Evolutionary conservation across 2,888 invertebrate species (phyloP).

Genomic region (Ommatoiulus sabulosus): DNA sequence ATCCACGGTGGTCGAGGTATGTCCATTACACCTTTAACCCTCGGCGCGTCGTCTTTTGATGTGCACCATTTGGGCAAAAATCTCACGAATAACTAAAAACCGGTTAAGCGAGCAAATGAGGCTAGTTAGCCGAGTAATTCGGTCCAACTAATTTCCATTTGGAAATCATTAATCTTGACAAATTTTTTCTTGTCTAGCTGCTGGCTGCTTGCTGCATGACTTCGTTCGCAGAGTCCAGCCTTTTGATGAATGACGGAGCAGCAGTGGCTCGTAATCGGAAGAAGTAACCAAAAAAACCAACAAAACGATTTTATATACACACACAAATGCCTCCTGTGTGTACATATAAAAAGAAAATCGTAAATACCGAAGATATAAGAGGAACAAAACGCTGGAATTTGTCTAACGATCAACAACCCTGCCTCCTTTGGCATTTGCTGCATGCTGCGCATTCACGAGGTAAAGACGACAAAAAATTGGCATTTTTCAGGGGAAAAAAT

Average conservation of each 20-base stretch:
- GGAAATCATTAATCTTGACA: constrained; percentile 5
- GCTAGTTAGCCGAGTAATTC: neutral
- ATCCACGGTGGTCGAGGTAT: neutral
- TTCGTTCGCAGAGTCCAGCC: neutral
- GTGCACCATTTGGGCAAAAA: neutral
- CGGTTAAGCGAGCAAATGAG: constrained; percentile 34
- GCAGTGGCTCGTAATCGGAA: neutral
- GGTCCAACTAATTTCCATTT: constrained; percentile 34
- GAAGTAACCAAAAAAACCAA: neutral
- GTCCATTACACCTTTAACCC: neutral
- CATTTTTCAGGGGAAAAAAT: neutral
- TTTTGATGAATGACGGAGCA: neutral
- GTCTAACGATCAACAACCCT: constrained; percentile 20
- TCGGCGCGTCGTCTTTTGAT: neutral
- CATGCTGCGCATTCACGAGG: constrained; percentile 6
- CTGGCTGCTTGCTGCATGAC: neutral
- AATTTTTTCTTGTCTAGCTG: constrained; percentile 14
- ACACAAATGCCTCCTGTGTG: neutral
- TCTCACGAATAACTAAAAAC: neutral
- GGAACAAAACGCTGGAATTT: constrained; percentile 27
- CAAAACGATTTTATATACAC: neutral
- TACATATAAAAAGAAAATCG: neutral
- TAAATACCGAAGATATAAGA: constrained; percentile 12
- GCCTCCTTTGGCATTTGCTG: neutral
- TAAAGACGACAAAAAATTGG: neutral